Base-by-base conservation (phyloP, 2,797 vertebrate genomes). In the Rachycentron canadum region DNA sequence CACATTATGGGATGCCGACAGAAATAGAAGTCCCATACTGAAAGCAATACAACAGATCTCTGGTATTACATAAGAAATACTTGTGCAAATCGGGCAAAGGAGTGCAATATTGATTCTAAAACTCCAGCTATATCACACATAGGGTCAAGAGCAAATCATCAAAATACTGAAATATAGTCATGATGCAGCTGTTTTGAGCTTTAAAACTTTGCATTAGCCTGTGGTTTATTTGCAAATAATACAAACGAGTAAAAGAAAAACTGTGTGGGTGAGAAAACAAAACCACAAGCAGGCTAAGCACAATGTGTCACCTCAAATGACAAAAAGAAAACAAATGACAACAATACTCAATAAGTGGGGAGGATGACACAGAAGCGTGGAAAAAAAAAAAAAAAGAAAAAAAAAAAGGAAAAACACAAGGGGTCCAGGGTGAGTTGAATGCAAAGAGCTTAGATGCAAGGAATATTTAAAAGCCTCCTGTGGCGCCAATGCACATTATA, bases 1-100 rank as follows among this genome's bases (percentile, higher is more conserved):
- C 83, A 76, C 79, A 93, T 93, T 92, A 93, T 93, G 91, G 90
- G 92, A 91, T 93, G 88, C 45, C 9, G 86, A 91, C 89, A 23
- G 82, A 92, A 92, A 94, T 93, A 94, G 92, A 88, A 88, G 82
- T 83, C 78, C 78, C 86, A 82, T 79, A 88, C 74, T 88, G 74
- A 74, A 86, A 88, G 85, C 87, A 84, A 82, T 88, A 86, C 79
- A 90, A 90, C 84, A 86, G 87, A 86, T 84, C 83, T 85, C 58
- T 73, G 79, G 69, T 83, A 82, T 94, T 94, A 81, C 90, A 89
- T 93, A 92, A 93, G 72, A 85, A 43, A 64, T 79, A 72, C 71
- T 61, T 83, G 76, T 67, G 81, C 65, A 67, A 79, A 89, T 70
- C 63, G 59, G 50, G 53, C n/a, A 11, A 74, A 34, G 58, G 72